Conservation (phyloP, 2,797 vertebrate species). For the Staurois parvus region DNA sequence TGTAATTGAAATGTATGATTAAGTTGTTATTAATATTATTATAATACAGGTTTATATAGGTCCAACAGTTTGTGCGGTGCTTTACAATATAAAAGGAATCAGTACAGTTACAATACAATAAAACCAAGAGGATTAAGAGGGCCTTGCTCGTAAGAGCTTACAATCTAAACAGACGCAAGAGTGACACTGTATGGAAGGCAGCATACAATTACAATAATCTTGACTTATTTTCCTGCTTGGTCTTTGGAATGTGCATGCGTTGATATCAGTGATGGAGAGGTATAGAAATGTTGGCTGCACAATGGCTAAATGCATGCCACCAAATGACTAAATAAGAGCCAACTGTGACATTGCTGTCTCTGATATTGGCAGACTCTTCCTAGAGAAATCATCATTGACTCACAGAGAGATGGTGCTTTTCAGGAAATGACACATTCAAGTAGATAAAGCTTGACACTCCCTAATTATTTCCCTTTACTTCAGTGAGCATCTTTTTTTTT, state of each 20-base stretch:
- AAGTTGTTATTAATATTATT: no score
- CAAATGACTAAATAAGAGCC: not conserved
- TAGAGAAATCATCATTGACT: not conserved
- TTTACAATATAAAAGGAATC: no score
- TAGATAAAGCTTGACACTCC: not conserved
- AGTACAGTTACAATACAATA: no score
- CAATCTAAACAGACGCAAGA: no score
- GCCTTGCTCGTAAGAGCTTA: no score
- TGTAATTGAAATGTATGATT: no score
- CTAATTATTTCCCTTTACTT: slow-evolving; percentile 8
- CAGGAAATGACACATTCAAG: slow-evolving; percentile 21
- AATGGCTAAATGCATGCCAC: no score
- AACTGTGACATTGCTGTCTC: not conserved
- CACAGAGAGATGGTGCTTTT: not conserved
- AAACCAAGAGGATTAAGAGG: no score
- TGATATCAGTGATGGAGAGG: not conserved
- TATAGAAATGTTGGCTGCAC: not conserved
- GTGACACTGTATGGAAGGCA: no score
- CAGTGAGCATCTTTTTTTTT: not conserved
- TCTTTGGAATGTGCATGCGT: not conserved
- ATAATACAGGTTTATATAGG: no score
- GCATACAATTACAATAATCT: no score
- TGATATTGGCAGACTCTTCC: not conserved
- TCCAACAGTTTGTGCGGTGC: no score
- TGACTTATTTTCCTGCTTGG: not conserved